Percentiles rank a stretch among this genome's conserved stretches.
These are phyloP conservation scores for Leptopilina clavipes DNA, from an alignment of 1,140 invertebrate genomes.

Conservation along the genomic window DNA sequence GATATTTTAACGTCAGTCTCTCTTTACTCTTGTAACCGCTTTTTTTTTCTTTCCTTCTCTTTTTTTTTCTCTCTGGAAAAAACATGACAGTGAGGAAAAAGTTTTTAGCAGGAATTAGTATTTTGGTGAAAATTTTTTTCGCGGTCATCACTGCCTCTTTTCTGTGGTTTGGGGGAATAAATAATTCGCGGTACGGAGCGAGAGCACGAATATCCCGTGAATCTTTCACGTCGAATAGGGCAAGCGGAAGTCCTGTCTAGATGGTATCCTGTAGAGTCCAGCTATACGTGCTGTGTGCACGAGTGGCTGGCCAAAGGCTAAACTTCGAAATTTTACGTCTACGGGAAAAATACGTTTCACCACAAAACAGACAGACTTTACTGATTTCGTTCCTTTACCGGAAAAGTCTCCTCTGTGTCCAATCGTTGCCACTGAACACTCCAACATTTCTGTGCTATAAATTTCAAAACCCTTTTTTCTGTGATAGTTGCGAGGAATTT, in stretches of 20 bases:
- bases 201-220: neutral
- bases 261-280: constrained; percentile 28
- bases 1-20: neutral
- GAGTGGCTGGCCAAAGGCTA: constrained; percentile 2
- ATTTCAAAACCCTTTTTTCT: neutral
- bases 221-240: constrained; percentile 32
- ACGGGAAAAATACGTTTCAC: constrained; percentile 27
- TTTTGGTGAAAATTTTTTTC: constrained; percentile 1
- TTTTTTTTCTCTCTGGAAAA: neutral
- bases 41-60: too few species aligned
- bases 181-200: constrained; percentile 1
- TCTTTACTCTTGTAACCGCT: neutral
- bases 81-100: neutral
- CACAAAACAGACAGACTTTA: constrained; percentile 24
- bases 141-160: neutral
- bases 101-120: constrained; percentile 23
- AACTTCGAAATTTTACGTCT: constrained; percentile 7
- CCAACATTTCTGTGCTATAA: neutral
- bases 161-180: constrained; percentile 10
- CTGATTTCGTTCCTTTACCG: constrained; percentile 2
- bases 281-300: constrained; percentile 21
- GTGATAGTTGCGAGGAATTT: too few species aligned
- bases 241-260: constrained; percentile 31
- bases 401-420: neutral
- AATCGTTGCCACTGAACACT: neutral